These are phyloP conservation scores for Odontamblyopus rebecca DNA, from an alignment of 2,797 vertebrate genomes.

Conservation along the genomic window DNA sequence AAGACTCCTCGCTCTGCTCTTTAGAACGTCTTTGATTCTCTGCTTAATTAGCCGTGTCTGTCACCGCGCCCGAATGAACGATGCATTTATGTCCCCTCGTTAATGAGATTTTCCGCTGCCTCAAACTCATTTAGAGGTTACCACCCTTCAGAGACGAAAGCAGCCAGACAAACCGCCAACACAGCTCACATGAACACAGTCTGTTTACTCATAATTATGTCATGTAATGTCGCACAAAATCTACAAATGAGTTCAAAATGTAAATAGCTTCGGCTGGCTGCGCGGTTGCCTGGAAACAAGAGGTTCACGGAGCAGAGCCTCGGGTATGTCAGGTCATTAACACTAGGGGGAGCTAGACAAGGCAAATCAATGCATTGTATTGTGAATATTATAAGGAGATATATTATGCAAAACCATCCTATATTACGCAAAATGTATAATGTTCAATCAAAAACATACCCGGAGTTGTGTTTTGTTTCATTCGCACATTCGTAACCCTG, in stretches of 20 bases:
- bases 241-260: neutral
- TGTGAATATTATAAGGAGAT: too few relatives aligned
- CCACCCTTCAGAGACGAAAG: conserved; percentile 30
- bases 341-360: neutral
- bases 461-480: too few relatives aligned
- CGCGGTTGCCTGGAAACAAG: conserved; percentile 3
- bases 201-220: conserved; percentile 10
- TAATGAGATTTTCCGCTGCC: conserved; percentile 61
- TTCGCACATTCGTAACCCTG: too few relatives aligned
- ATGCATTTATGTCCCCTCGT: conserved; percentile 59
- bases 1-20: conserved; percentile 5
- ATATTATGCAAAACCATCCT: too few relatives aligned
- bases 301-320: neutral
- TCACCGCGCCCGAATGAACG: conserved; percentile 43
- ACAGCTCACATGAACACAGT: neutral
- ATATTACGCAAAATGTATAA: too few relatives aligned
- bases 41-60: conserved; percentile 58
- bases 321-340: neutral
- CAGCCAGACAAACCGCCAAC: neutral
- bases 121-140: conserved; percentile 54
- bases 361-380: neutral
- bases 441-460: too few relatives aligned
- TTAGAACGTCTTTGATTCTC: conserved; percentile 56
- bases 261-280: neutral
- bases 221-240: conserved; percentile 8